Conservation (phyloP, 2,113 vertebrate species). For the Scalopus aquaticus region DNA sequence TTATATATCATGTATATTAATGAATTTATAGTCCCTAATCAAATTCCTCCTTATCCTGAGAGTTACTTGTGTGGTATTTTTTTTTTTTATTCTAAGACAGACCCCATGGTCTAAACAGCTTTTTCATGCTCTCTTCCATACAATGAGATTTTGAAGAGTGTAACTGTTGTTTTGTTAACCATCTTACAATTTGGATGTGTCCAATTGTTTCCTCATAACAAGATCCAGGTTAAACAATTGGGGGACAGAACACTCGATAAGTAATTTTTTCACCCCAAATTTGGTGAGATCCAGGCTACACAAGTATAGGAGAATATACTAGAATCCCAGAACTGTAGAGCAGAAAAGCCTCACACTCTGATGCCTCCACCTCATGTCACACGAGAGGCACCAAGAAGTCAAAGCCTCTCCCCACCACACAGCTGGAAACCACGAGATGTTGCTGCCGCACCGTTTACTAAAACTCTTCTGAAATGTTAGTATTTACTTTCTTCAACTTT, state of each 20-base stretch:
- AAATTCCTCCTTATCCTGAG: neutral
- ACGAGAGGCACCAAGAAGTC: neutral
- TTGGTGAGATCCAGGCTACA: neutral
- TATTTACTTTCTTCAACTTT: neutral
- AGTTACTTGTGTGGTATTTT: neutral
- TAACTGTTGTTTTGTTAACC: neutral
- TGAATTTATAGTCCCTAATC: neutral
- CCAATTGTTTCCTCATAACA: neutral
- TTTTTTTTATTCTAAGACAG: neutral
- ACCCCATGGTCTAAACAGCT: neutral
- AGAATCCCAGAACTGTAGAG: neutral
- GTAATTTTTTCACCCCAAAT: neutral
- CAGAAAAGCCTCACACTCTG: neutral
- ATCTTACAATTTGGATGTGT: neutral
- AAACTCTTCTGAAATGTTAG: neutral
- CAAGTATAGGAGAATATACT: neutral
- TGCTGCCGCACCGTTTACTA: neutral
- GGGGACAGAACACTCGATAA: neutral
- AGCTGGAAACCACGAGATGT: neutral
- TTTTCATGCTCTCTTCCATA: neutral
- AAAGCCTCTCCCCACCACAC: fast-evolving
- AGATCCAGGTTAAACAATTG: neutral
- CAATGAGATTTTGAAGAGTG: neutral
- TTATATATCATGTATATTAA: neutral
- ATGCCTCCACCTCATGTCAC: neutral